A percentile compares a stretch with the other conserved stretches of the same genome.
Evolutionary conservation across 2,888 invertebrate genomes (phyloP).

Genomic region (Tolmerus cingulatus): DNA sequence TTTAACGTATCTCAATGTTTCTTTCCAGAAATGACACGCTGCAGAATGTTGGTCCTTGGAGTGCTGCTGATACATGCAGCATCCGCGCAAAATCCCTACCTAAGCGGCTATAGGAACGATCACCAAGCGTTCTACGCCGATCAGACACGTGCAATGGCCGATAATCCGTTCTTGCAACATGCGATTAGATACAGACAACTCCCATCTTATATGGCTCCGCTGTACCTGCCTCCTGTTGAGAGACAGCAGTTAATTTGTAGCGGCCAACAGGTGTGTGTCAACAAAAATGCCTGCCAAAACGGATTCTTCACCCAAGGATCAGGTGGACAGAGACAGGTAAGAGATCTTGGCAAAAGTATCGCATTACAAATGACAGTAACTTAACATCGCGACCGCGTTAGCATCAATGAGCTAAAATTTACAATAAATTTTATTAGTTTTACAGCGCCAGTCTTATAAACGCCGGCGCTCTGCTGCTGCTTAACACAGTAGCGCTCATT

Average conservation of each 20-base stretch:
- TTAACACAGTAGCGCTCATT: slow-evolving; percentile 28
- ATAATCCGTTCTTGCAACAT: slow-evolving; percentile 42
- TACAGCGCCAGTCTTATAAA: background rate
- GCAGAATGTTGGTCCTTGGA: slow-evolving; percentile 25
- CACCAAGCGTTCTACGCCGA: slow-evolving; percentile 40
- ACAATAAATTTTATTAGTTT: slow-evolving; percentile 11
- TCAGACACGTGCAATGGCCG: slow-evolving; percentile 11
- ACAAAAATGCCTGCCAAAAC: slow-evolving; percentile 68
- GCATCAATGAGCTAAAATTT: background rate
- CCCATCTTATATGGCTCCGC: slow-evolving; percentile 45
- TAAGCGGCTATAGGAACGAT: slow-evolving; percentile 47
- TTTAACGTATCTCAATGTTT: slow-evolving; percentile 8
- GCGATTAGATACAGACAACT: slow-evolving; percentile 42
- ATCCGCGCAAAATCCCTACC: slow-evolving; percentile 45
- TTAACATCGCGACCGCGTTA: background rate
- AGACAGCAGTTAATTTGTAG: slow-evolving; percentile 62
- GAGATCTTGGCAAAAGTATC: background rate
- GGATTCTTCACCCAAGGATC: slow-evolving; percentile 59
- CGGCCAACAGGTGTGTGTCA: slow-evolving; percentile 71
- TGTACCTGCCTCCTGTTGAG: slow-evolving; percentile 49
- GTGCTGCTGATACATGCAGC: slow-evolving; percentile 37
- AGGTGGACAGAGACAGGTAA: slow-evolving; percentile 35
- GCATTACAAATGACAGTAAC: background rate
- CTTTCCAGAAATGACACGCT: slow-evolving; percentile 44
- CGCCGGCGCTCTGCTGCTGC: background rate